Evolutionary conservation across 2,113 vertebrate genomes (phyloP).

Genomic region (Brienomyrus longianalis): DNA sequence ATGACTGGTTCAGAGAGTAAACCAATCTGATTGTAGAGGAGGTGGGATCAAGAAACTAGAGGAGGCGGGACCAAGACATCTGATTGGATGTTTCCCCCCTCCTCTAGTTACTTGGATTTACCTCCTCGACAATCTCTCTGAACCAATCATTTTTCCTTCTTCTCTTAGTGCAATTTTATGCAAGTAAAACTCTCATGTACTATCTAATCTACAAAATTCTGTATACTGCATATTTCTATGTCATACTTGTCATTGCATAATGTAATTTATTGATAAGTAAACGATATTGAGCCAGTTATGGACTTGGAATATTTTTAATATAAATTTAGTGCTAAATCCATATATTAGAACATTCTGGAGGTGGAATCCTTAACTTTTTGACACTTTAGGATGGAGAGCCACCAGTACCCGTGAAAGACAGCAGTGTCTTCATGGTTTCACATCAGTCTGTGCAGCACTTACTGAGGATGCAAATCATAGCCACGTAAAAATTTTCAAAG

Average conservation of each 20-base stretch:
- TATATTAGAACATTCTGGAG: not conserved
- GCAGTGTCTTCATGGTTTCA: not conserved
- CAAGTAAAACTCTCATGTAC: not conserved
- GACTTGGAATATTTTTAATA: not conserved
- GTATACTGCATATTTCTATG: not conserved
- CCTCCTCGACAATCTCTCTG: not conserved
- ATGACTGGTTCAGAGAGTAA: too few species aligned
- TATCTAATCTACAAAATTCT: not conserved
- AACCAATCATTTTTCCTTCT: not conserved
- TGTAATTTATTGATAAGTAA: not conserved
- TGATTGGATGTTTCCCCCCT: too few species aligned
- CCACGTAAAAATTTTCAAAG: not conserved
- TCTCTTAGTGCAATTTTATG: not conserved
- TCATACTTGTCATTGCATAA: not conserved
- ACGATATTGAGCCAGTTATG: not conserved
- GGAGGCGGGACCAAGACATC: too few species aligned
- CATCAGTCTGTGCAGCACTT: slow-evolving; percentile 10
- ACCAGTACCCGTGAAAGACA: not conserved
- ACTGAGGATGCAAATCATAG: not conserved
- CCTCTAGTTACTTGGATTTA: not conserved
- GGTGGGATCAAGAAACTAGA: too few species aligned
- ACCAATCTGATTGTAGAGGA: too few species aligned
- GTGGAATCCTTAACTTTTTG: not conserved
- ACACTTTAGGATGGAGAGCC: not conserved
- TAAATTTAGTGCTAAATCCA: not conserved